Evolutionary conservation across 2,888 invertebrate species (phyloP), one percentile per base, ranked within the genome.

Genomic region (Nudaria mundana): DNA sequence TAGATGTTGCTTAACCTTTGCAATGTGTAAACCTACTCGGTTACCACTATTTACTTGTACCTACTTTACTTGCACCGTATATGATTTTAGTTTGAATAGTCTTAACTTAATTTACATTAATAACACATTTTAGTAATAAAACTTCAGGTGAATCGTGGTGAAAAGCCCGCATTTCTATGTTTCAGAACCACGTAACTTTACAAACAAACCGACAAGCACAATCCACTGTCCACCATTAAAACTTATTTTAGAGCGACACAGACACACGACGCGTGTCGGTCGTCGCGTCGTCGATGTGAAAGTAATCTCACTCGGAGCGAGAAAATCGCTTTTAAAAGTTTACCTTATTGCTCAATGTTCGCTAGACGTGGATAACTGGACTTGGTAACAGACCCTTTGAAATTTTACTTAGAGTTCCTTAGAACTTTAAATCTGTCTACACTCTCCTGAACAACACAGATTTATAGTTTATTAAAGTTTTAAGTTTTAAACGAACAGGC

Each of bases 141-240:
- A 44, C 39, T 36, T 22, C 4, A 28, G 22, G 33, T 34, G 47
- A 20, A 16, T 44, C 44, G 49, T 41, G 44, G 31, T 25, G 28
- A 24, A 24, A 22, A 38, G 63, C 72, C 72, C 69, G 67, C 67
- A 71, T 71, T 62, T 56, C 59, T 56, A 60, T 53, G 55, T 59
- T 68, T 46, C 54, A 45, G 58, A 63, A 63, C 60, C 61, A 52
- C 57, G 42, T 48, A 59, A 59, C 61, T 60, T 60, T 63, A 57
- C 53, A 54, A 61, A 51, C 60, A 56, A 45, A 58, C 52, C 67
- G 75, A n/a, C n/a, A n/a, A n/a, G n/a, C n/a, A n/a, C n/a, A n/a
- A n/a, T n/a, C 67, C 70, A 65, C 62, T 63, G 63, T 47, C 65
- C 50, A 54, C 75, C 69, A 76, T 80, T 79, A 78, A 80, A 81